phyloP scores from a whole-genome alignment of 2,113 vertebrate genomes.

The Pachypanchax playfairii region DNA sequence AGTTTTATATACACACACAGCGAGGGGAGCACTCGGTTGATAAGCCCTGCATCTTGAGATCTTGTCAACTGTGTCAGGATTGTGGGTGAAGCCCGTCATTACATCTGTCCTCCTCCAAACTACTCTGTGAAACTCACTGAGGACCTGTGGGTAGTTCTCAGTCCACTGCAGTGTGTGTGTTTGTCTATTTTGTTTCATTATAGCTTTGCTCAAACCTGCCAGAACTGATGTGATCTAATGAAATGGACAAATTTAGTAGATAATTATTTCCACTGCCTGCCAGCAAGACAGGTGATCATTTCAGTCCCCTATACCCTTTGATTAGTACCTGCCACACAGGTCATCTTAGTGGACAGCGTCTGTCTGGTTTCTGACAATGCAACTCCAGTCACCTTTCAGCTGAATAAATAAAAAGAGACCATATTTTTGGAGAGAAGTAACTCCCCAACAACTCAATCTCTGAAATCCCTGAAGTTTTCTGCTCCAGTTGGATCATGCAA shows the following conservation, averaged over 20 bases:
- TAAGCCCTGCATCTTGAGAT: slow-evolving; percentile 47
- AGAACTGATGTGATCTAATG: background rate
- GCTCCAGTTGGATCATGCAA: background rate
- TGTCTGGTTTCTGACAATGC: slow-evolving; percentile 1
- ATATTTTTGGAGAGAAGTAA: background rate
- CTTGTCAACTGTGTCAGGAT: slow-evolving; percentile 58
- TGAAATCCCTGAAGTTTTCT: slow-evolving; percentile 5
- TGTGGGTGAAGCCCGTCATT: slow-evolving; percentile 58
- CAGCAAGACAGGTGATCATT: background rate
- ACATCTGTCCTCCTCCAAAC: slow-evolving; percentile 57
- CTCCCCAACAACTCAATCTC: background rate
- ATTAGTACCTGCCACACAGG: slow-evolving; percentile 1
- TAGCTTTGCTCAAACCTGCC: slow-evolving; percentile 9
- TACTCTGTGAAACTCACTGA: slow-evolving; percentile 36
- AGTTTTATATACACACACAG: slow-evolving; percentile 6
- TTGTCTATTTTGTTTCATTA: slow-evolving; percentile 18
- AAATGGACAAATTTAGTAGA: slow-evolving; percentile 1
- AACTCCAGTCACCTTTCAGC: background rate
- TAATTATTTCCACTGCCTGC: slow-evolving; percentile 8
- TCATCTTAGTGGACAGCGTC: background rate
- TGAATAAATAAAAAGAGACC: slow-evolving; percentile 13
- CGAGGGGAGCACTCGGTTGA: slow-evolving; percentile 45
- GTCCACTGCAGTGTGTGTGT: slow-evolving; percentile 30
- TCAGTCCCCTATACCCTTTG: background rate
- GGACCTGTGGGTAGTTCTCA: slow-evolving; percentile 28